Base-by-base conservation (phyloP, 2,797 vertebrate species). In the Hafferia zeledoni region DNA sequence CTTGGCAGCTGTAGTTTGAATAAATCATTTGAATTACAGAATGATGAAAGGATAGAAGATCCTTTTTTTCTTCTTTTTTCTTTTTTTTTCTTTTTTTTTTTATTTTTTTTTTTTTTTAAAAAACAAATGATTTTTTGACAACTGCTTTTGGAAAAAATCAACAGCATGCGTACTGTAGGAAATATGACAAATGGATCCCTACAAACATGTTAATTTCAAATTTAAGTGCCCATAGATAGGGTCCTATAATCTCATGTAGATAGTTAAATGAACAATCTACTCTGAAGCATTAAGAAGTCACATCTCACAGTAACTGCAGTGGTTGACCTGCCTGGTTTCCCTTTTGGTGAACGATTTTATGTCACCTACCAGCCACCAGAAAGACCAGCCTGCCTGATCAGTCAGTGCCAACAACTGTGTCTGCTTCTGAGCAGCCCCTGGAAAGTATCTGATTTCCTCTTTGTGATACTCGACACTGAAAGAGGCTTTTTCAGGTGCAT, bases 11-110 rank as follows among this genome's bases (percentile, higher is more conserved):
- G 30, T 67, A 63, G 43, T 70, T 82, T 84, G 65, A 88, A 87
- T 78, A 90, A 85, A 90, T 72, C 35, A 56, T 63, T 89, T 90
- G 41, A 52, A 55, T 91, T 83, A 64, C 19, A 82, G 14, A 18
- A 67, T 53, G 93, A 60, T 37, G 63, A 70, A 41, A 85, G 14
- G 47, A 50, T 1, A 47, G 31, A 55, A 24, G 9, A 9, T 6
- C 46, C 56, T 68, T 43, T 17, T 57, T 64, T 43, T 17, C 60
- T 64, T 11, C 10, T 39, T 39, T 11, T 39, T 39, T 37, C 37
- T 35, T 14, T 68, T 43, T 19, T 68, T 60, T n/a, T 13, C 20
- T 18, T 12, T 64, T 43, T 17, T 65, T 64, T 39, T 11, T 39
- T 11, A 11, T 39, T 43, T 43, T 43, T 31, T 17, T 68, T 47